Evolutionary conservation across 2,888 invertebrate genomes (phyloP).

Genomic region (Drosophila affinis): DNA sequence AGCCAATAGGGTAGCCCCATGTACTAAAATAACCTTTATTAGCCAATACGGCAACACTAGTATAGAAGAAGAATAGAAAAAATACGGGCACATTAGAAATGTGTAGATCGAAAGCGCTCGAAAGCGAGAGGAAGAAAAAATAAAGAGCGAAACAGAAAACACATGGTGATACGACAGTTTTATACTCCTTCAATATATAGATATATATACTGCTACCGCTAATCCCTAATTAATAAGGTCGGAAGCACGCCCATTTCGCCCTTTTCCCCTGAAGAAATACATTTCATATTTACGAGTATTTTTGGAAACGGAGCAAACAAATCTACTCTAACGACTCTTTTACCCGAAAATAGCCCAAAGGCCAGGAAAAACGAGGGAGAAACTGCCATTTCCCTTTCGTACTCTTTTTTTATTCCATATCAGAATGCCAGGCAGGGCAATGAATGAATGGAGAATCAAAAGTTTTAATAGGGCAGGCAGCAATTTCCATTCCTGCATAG

Average conservation of each 20-base stretch:
- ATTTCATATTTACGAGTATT: constrained; percentile 1
- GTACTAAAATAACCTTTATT: no score
- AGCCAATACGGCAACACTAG: no score
- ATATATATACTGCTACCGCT: constrained; percentile 23
- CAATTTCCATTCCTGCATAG: no score
- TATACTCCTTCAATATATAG: no score
- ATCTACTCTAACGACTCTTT: not conserved
- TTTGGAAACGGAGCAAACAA: not conserved
- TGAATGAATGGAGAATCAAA: not conserved
- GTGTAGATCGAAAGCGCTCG: no score
- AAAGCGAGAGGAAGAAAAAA: no score
- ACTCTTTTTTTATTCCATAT: not conserved
- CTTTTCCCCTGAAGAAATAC: not conserved
- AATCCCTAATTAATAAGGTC: constrained; percentile 53
- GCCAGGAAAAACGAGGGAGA: not conserved
- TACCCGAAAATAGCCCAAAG: constrained; percentile 3
- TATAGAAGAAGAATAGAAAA: no score
- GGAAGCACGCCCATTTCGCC: constrained; percentile 7
- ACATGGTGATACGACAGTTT: no score
- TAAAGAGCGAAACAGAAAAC: no score
- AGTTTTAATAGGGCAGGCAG: not conserved
- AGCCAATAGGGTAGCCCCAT: no score
- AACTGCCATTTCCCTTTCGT: no score
- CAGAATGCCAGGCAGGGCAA: not conserved
- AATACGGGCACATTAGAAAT: no score